A percentile compares a stretch with the other conserved stretches of the same genome.
These are phyloP conservation scores for Meganola albula DNA, from an alignment of 2,888 invertebrate species.

Conservation along the genomic window DNA sequence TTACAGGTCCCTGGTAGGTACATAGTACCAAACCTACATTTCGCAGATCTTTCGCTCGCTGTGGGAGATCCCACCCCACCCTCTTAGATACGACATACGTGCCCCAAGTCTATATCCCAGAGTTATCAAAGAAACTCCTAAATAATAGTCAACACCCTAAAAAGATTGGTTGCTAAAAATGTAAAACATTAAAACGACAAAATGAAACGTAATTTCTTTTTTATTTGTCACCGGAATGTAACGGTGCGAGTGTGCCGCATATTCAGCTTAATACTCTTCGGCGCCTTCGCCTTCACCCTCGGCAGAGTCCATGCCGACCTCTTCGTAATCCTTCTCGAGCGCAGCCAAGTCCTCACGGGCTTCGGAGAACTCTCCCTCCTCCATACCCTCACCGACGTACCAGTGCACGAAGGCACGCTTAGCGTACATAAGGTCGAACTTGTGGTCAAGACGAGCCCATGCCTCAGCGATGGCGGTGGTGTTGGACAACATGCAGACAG, in stretches of 20 bases:
- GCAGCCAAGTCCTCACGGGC: constrained; percentile 80
- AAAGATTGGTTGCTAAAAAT: too few species aligned
- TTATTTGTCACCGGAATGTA: constrained; percentile 68
- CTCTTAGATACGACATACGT: too few species aligned
- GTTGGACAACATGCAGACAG: constrained; percentile 98
- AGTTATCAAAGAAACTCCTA: too few species aligned
- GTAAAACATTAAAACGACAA: constrained; percentile 44
- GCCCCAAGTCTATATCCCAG: too few species aligned
- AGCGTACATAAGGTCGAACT: constrained; percentile 98
- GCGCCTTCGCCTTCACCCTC: constrained; percentile 89
- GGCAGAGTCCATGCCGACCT: constrained; percentile 91
- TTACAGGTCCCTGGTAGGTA: too few species aligned
- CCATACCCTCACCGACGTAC: constrained; percentile 93
- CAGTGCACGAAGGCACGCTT: constrained; percentile 98
- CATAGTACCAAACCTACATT: too few species aligned
- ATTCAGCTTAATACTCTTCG: constrained; percentile 83
- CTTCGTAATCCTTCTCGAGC: constrained; percentile 92
- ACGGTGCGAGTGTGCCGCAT: constrained; percentile 49
- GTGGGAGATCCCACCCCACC: too few species aligned
- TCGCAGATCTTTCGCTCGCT: too few species aligned
- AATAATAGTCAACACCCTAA: too few species aligned
- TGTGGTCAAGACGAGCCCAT: constrained; percentile 97
- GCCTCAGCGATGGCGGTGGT: constrained; percentile 98
- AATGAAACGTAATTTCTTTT: constrained; percentile 47
- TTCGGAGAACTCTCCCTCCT: constrained; percentile 93